Evolutionary conservation across 2,888 invertebrate species (phyloP).

Genomic region (Pheosia gnoma): DNA sequence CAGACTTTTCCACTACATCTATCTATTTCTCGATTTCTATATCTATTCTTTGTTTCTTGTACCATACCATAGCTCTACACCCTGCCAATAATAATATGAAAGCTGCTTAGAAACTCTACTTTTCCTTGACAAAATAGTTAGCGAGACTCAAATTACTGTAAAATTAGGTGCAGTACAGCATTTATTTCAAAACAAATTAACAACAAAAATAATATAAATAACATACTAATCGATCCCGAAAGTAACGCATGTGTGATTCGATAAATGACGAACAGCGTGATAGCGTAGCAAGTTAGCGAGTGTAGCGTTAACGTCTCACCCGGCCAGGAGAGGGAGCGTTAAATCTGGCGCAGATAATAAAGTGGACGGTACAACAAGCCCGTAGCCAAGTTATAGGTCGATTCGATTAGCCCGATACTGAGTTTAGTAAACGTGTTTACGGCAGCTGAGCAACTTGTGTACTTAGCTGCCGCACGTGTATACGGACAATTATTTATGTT

Average conservation of each 20-base stretch:
- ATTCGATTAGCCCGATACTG: slow-evolving; percentile 69
- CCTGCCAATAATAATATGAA: too few species aligned
- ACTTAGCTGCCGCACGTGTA: slow-evolving; percentile 52
- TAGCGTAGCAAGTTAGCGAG: slow-evolving; percentile 32
- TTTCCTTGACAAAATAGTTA: too few species aligned
- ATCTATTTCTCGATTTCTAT: too few species aligned
- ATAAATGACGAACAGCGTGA: slow-evolving; percentile 42
- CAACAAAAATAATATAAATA: too few species aligned
- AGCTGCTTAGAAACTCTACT: too few species aligned
- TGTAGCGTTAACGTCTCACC: slow-evolving; percentile 44
- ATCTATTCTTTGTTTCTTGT: too few species aligned
- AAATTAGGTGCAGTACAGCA: too few species aligned
- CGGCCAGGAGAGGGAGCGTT: slow-evolving; percentile 42
- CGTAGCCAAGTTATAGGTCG: slow-evolving; percentile 65
- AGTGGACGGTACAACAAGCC: slow-evolving; percentile 63
- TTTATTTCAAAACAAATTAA: too few species aligned
- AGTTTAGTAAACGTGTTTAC: slow-evolving; percentile 66
- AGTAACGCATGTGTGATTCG: slow-evolving; percentile 34
- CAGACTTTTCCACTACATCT: too few species aligned
- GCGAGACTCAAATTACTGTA: too few species aligned
- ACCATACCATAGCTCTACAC: too few species aligned
- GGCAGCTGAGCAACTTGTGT: slow-evolving; percentile 55
- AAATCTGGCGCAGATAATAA: slow-evolving; percentile 67
- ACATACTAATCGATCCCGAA: neutral
- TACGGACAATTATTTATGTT: slow-evolving; percentile 40